Conservation (phyloP, 1,140 invertebrate genomes). For the Brachionus angularis region DNA sequence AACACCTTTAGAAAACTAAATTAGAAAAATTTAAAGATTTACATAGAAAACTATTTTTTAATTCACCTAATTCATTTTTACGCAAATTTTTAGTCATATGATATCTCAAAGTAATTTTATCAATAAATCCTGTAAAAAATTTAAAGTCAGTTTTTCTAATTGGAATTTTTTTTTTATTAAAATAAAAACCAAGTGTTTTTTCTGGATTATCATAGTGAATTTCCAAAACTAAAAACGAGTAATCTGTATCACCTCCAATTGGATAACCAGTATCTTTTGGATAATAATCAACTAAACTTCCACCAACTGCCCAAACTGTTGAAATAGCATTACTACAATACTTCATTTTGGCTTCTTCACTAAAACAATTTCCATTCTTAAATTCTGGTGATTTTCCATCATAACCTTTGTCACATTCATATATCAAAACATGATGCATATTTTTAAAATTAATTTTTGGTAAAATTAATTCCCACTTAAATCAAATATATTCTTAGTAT, state of each 20-base stretch:
- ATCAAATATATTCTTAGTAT: neutral
- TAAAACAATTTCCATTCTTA: neutral
- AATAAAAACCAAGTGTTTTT: neutral
- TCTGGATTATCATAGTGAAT: constrained; percentile 41
- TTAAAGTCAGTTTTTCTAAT: neutral
- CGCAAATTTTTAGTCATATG: constrained; percentile 4
- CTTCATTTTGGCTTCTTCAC: neutral
- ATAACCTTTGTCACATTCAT: constrained; percentile 7
- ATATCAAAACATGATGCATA: constrained; percentile 41
- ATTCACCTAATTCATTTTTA: constrained; percentile 2
- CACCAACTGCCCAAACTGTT: constrained; percentile 24
- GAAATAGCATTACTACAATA: constrained; percentile 13
- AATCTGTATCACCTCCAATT: constrained; percentile 26
- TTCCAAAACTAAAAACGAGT: constrained; percentile 14
- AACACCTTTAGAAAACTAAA: too few relatives aligned
- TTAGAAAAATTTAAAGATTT: too few relatives aligned
- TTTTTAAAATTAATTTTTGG: constrained; percentile 6
- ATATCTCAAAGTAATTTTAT: constrained; percentile 3
- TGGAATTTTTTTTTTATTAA: neutral
- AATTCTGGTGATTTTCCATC: neutral
- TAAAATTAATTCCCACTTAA: constrained; percentile 31
- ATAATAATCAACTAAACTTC: neutral
- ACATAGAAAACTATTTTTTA: constrained; percentile 66
- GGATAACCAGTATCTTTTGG: constrained; percentile 41
- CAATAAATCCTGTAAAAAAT: constrained; percentile 66